Evolutionary conservation across 2,888 invertebrate genomes (phyloP).

Genomic region (Unio delphinus): DNA sequence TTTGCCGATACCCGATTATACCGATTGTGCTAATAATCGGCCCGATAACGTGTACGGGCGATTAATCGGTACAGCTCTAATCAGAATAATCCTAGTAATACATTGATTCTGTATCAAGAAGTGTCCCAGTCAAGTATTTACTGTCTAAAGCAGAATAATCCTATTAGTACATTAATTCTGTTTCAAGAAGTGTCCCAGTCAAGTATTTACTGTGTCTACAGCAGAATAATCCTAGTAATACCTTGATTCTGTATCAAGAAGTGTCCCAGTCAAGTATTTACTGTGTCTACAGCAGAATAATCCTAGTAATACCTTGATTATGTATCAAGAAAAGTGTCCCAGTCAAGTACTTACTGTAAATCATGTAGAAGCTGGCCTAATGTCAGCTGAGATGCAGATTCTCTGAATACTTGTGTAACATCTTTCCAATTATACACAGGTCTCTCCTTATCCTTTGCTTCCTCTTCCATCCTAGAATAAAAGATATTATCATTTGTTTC

Average conservation of each 20-base stretch:
- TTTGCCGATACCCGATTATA: too few relatives aligned
- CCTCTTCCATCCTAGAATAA: constrained; percentile 1
- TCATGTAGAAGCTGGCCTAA: constrained; percentile 94
- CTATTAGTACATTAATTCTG: too few relatives aligned
- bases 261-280: constrained; percentile 18
- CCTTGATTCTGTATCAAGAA: too few relatives aligned
- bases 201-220: constrained; percentile 79
- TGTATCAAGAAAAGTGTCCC: too few relatives aligned
- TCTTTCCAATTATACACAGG: constrained; percentile 65
- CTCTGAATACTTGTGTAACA: constrained; percentile 65
- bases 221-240: too few relatives aligned
- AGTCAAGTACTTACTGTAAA: constrained; percentile 77
- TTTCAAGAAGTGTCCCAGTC: background rate
- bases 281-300: constrained; percentile 76
- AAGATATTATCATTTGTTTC: background rate
- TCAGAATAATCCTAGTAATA: too few relatives aligned
- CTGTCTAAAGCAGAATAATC: constrained; percentile 79
- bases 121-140: constrained; percentile 18
- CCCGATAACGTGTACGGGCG: too few relatives aligned
- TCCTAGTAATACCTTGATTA: too few relatives aligned
- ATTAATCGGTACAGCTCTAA: too few relatives aligned
- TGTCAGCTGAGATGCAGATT: constrained; percentile 77
- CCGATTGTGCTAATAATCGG: too few relatives aligned
- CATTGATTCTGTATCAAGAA: too few relatives aligned
- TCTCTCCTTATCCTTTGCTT: constrained; percentile 12